Evolutionary conservation across 2,797 vertebrate species (phyloP), one percentile per base, ranked within the genome.

Genomic region (Enteromius argenteus): DNA sequence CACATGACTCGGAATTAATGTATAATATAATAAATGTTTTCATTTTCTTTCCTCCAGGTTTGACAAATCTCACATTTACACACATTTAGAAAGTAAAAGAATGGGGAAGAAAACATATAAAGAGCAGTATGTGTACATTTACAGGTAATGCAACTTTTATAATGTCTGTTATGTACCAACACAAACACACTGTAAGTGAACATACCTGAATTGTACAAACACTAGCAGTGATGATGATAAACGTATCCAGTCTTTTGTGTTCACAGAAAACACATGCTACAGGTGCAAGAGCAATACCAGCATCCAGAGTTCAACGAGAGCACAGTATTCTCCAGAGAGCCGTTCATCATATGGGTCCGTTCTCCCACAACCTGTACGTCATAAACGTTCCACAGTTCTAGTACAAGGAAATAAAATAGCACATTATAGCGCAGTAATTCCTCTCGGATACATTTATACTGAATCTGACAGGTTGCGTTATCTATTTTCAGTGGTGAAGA

Each of bases 61-160:
- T 62, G 94, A 96, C 82, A 88, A 86, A 83, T 91, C 87, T 35
- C 94, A 95, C 83, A 90, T 85, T 1, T 97, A 96, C 86, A 88
- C 91, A 19, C 91, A 93, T 79, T 83, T 96, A 86, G 94, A 94
- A 73, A 96, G 96, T 79, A 92, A 94, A 87, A 90, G 96, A 46
- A 89, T 96, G 35, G 96, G 96, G 7, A 95, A 80, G 82, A 95
- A 90, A 66, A 91, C 86, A 44, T 97, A 97, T 90, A 97, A 97
- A 87, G 96, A 97, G 88, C 96, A 97, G 87, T 96, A 95, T 42
- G 92, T 96, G 87, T 97, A 96, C 89, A 90, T 96, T 82, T 96
- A 96, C 90, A 96, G 95, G 96, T 96, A 92, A 85, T 3, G 1
- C 4, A 14, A 62, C 15, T 1, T 51, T 15, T 51, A 21, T 53